Evolutionary conservation across 2,113 vertebrate species (phyloP).

Genomic region (Jacana jacana): DNA sequence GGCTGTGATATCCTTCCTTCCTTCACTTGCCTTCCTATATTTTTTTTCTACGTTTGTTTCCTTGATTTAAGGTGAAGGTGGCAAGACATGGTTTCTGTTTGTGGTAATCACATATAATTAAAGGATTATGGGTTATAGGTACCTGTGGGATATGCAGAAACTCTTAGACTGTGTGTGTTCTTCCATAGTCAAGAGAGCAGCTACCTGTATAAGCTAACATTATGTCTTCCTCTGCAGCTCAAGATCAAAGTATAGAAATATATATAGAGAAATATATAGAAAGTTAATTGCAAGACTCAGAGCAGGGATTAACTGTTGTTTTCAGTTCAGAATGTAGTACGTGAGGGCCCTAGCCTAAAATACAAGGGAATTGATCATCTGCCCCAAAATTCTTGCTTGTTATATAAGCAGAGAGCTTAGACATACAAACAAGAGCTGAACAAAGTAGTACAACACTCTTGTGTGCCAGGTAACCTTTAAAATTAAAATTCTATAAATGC

Average conservation of each 20-base stretch:
- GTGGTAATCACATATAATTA: not conserved
- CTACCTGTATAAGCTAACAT: not conserved
- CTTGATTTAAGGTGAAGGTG: not conserved
- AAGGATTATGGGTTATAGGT: not conserved
- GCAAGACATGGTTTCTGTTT: not conserved
- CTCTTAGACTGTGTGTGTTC: not conserved
- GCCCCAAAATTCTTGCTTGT: not conserved
- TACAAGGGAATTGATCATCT: not conserved
- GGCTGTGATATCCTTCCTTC: not conserved
- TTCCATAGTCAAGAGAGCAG: not conserved
- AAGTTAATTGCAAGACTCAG: not conserved
- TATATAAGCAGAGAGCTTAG: not conserved
- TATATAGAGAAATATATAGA: too few relatives aligned
- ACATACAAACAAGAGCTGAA: not conserved
- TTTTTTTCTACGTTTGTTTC: not conserved
- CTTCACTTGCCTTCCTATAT: not conserved
- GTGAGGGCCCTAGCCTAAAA: not conserved
- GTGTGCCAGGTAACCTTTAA: not conserved
- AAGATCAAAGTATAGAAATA: not conserved
- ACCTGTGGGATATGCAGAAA: rapidly evolving
- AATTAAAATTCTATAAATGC: not conserved
- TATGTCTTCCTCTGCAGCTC: not conserved
- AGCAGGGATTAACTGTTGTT: not conserved
- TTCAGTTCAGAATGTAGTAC: not conserved
- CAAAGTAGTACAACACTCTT: not conserved